A percentile compares a stretch with the other conserved stretches of the same genome.
Evolutionary conservation across 2,888 invertebrate species (phyloP).

Genomic region (Hydropsyche betteni): DNA sequence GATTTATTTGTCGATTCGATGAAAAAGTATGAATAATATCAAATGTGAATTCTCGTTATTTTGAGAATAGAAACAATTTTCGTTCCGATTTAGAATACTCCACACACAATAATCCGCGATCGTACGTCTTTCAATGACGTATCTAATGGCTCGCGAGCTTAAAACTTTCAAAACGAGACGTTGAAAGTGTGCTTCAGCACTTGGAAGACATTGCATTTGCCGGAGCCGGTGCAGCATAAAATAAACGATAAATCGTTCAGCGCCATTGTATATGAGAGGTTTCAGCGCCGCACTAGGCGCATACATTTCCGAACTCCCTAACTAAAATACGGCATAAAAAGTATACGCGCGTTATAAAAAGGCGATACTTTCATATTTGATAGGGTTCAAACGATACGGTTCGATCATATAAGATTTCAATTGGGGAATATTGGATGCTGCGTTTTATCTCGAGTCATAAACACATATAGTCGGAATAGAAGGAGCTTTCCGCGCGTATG

Average conservation of each 20-base stretch:
- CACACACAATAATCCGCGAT: not conserved
- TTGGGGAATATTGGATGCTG: no score
- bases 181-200: not conserved
- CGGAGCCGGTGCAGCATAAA: not conserved
- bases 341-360: not conserved
- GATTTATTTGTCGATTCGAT: no score
- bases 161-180: not conserved
- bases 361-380: not conserved
- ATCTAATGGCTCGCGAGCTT: not conserved
- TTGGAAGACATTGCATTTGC: not conserved
- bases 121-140: not conserved
- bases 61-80: not conserved
- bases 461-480: no score
- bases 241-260: slow-evolving; percentile 1
- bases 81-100: not conserved
- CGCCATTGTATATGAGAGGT: slow-evolving; percentile 1
- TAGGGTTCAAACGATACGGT: no score
- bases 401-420: no score
- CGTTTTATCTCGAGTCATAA: no score
- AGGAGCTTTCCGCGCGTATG: no score
- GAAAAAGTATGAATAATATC: no score
- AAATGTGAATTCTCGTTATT: no score
- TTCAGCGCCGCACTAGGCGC: not conserved
- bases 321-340: not conserved
- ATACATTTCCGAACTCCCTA: no score